Evolutionary conservation across 2,113 vertebrate genomes (phyloP).

Genomic region (Pogonocichla stellata): DNA sequence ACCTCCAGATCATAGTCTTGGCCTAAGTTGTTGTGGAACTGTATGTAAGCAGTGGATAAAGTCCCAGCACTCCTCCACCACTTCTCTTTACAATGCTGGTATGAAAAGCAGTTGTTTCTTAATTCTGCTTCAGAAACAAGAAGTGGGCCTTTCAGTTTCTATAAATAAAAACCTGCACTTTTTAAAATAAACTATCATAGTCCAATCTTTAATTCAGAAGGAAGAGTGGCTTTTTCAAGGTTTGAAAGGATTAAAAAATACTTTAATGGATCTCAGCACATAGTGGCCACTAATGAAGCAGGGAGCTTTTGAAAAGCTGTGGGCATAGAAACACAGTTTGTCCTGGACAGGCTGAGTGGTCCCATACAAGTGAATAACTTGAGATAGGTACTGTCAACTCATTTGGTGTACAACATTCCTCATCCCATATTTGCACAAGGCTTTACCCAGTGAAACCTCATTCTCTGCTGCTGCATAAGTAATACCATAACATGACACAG

Average conservation of each 20-base stretch:
- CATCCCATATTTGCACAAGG: background rate
- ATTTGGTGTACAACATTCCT: background rate
- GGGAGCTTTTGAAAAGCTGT: background rate
- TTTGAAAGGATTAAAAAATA: background rate
- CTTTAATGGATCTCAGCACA: background rate
- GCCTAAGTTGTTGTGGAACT: background rate
- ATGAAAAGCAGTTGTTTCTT: background rate
- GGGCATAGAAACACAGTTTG: background rate
- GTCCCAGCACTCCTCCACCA: background rate
- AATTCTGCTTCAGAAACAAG: conserved; percentile 22
- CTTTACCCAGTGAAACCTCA: background rate
- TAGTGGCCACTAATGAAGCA: background rate
- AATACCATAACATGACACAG: background rate
- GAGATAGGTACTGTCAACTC: background rate
- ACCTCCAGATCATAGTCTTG: background rate
- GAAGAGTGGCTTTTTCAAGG: background rate
- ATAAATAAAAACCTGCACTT: background rate
- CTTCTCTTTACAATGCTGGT: background rate
- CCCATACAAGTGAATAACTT: background rate
- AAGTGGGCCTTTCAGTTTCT: background rate
- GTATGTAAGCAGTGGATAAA: background rate
- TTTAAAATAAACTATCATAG: background rate
- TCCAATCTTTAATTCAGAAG: background rate
- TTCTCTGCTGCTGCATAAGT: background rate
- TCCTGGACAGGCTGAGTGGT: background rate